Percentiles rank a stretch among this genome's conserved stretches.
phyloP scores from a whole-genome alignment of 2,113 vertebrate species.

The Campylomormyrus numenius region DNA sequence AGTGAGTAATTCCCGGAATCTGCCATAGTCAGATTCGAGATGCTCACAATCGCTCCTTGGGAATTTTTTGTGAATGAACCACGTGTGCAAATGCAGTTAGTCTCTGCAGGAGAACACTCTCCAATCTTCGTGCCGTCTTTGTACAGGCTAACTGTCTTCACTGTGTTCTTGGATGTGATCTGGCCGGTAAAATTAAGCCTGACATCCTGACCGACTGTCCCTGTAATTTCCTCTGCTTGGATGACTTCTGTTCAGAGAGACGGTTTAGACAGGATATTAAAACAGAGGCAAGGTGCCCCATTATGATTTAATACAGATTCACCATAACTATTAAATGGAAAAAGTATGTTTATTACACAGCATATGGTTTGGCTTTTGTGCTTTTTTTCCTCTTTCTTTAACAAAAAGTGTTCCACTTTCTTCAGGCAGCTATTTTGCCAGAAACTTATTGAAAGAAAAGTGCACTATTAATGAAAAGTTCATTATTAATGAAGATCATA shows the following conservation, averaged over 20 bases:
- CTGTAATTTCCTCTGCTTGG: not conserved
- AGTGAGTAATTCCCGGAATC: slow-evolving; percentile 6
- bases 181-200: not conserved
- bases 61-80: not conserved
- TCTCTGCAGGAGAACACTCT: not conserved
- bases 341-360: not conserved
- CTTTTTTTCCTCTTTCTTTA: not conserved
- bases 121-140: not conserved
- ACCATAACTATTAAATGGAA: not conserved
- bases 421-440: not conserved
- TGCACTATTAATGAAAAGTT: not conserved
- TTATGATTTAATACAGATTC: not conserved
- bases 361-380: not conserved
- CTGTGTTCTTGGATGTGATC: no score
- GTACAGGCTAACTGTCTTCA: slow-evolving; percentile 5
- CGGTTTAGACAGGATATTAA: not conserved
- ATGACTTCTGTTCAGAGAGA: not conserved
- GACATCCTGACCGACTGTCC: not conserved
- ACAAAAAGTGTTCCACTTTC: not conserved
- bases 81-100: not conserved
- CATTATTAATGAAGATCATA: not conserved
- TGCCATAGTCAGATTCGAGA: not conserved
- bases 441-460: not conserved
- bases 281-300: not conserved
- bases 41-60: not conserved